phyloP scores from a whole-genome alignment of 2,113 vertebrate species.

The Myiopsitta monachus region DNA sequence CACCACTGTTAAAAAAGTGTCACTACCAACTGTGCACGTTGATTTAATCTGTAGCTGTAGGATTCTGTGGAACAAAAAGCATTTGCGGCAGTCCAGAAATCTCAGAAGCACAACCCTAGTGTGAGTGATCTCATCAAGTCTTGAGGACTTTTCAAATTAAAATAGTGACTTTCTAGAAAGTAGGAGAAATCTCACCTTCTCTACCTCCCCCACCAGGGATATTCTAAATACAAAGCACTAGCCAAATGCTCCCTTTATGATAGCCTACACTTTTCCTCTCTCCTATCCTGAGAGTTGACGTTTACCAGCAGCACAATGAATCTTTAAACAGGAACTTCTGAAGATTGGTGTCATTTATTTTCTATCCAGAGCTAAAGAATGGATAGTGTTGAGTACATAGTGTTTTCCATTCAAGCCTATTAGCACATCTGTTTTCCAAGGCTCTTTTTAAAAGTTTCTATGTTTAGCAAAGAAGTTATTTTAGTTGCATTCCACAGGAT shows the following conservation, averaged over 20 bases:
- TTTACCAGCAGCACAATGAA: slow-evolving; percentile 26
- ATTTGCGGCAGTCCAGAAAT: background rate
- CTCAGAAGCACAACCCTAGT: background rate
- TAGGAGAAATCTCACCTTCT: background rate
- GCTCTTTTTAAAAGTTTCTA: background rate
- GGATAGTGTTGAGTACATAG: background rate
- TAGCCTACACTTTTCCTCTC: background rate
- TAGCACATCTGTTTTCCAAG: slow-evolving; percentile 47
- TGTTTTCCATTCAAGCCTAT: background rate
- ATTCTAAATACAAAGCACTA: background rate
- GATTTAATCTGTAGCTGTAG: slow-evolving; percentile 42
- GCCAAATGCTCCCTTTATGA: background rate
- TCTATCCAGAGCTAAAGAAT: slow-evolving; percentile 15
- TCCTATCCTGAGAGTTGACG: background rate
- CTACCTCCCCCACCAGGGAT: background rate
- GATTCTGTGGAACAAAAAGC: slow-evolving; percentile 18
- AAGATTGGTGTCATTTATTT: background rate
- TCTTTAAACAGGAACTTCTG: slow-evolving; percentile 26
- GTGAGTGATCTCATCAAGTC: background rate
- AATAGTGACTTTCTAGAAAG: background rate
- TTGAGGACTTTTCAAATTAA: background rate
- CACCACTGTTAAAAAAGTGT: slow-evolving; percentile 50
- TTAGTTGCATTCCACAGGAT: background rate
- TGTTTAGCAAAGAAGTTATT: background rate
- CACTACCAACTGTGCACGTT: slow-evolving; percentile 6